Evolutionary conservation across 2,797 vertebrate species (phyloP), one percentile per base, ranked within the genome.

Genomic region (Myotis pilosus): DNA sequence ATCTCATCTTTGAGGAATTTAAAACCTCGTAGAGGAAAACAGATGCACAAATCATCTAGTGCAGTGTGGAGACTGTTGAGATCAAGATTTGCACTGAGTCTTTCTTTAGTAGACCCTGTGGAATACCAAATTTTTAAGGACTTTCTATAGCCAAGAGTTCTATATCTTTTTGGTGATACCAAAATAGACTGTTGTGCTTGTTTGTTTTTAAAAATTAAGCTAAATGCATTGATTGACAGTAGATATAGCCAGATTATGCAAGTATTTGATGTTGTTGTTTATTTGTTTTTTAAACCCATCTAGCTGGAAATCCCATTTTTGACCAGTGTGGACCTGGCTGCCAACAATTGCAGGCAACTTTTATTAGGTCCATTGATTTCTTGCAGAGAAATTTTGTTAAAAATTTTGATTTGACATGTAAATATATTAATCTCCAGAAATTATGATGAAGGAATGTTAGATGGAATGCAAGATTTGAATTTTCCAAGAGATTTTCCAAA

Each of bases 401-500:
- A 53, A 64, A 47, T 72, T 62, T 75, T 79, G 17, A 68, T 64
- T 51, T 74, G 68, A 55, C 47, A 69, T 3, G 36, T 76, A 84
- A 71, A 69, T 71, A n/a, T 7, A 44, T 47, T 74, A 41, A 60
- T 86, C 17, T 92, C 23, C 5, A 81, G 25, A 76, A 71, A 53
- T 83, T 36, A 30, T 86, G 23, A 55, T 74, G 2, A 9, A n/a
- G 36, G 55, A 17, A 33, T 87, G 2, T 75, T 74, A 36, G 28
- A 8, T 47, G 12, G 6, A 83, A 62, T 33, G 10, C 20, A 80
- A 25, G 3, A 38, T 75, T 75, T 87, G 13, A 66, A 23, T 64
- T 94, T 95, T 82, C 36, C 41, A 33, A 92, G 76, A 69, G 20
- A 15, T 55, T 83, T 87, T 93, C 33, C 15, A 62, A 81, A 93